A percentile compares a stretch with the other conserved stretches of the same genome.
phyloP scores from a whole-genome alignment of 30 jellyfish, hydroid and myxozoan species.

The Nemopilema nomurai region DNA sequence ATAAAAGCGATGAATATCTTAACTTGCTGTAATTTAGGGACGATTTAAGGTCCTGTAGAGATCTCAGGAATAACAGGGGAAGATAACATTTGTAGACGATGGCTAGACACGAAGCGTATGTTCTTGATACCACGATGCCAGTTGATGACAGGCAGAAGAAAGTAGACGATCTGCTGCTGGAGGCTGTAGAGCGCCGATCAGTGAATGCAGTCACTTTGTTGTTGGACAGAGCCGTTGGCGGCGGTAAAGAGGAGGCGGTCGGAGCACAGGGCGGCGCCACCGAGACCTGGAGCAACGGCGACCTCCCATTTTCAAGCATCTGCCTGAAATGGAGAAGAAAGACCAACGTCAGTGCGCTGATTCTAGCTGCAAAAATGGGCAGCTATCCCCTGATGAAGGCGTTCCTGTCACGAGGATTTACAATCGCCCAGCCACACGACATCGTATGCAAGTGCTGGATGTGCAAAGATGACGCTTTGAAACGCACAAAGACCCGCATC shows the following conservation, averaged over 20 bases:
- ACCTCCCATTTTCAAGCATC: slow-evolving; percentile 1
- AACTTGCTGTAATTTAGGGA: too few relatives aligned
- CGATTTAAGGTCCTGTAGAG: too few relatives aligned
- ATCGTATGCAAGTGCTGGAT: slow-evolving; percentile 63
- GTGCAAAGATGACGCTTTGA: slow-evolving; percentile 65
- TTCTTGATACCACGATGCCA: not conserved
- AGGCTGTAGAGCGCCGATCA: slow-evolving; percentile 37
- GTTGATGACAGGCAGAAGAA: not conserved
- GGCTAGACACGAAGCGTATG: not conserved
- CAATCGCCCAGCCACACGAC: slow-evolving; percentile 63
- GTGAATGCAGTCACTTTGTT: slow-evolving; percentile 1
- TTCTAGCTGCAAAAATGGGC: slow-evolving; percentile 74
- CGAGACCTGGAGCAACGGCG: not conserved
- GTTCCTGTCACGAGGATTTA: slow-evolving; percentile 69
- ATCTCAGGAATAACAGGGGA: not conserved
- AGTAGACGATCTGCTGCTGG: slow-evolving; percentile 25
- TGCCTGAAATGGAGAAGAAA: slow-evolving; percentile 41
- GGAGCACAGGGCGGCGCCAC: not conserved
- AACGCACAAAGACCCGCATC: slow-evolving; percentile 63
- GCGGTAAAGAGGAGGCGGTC: not conserved
- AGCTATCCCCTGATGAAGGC: slow-evolving; percentile 41
- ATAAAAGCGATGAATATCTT: too few relatives aligned
- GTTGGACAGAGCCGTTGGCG: not conserved
- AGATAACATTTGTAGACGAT: not conserved
- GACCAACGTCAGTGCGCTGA: slow-evolving; percentile 44